phyloP scores from a whole-genome alignment of 2,113 vertebrate species.

The Sciurus niger region DNA sequence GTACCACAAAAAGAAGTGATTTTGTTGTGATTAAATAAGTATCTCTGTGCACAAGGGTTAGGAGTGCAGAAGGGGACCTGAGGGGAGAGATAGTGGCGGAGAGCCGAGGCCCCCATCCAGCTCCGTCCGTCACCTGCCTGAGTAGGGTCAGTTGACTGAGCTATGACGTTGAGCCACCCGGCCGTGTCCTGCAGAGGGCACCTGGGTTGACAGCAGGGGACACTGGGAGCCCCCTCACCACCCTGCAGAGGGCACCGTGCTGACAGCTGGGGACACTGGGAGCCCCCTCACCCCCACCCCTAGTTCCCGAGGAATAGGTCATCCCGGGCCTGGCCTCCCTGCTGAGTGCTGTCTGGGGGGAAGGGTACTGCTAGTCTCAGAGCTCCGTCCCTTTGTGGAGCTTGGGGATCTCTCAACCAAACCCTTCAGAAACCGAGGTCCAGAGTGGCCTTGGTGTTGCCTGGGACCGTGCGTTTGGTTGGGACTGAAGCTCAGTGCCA shows the following conservation, averaged over 20 bases:
- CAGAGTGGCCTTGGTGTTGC: background rate
- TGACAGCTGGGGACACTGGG: fast-evolving
- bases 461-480: background rate
- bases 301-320: background rate
- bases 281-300: background rate
- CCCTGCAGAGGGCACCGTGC: background rate
- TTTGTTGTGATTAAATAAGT: background rate
- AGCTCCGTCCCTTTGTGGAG: background rate
- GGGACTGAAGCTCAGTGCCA: background rate
- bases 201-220: too few species aligned
- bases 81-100: fast-evolving
- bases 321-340: background rate
- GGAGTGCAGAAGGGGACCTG: background rate
- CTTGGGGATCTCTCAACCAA: background rate
- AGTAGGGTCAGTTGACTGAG: background rate
- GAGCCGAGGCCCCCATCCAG: background rate
- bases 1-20: background rate
- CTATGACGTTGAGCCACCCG: background rate
- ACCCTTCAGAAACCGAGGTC: background rate
- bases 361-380: background rate
- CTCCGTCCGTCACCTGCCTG: too few species aligned
- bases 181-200: background rate
- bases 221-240: too few species aligned
- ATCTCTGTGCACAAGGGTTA: background rate
- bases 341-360: background rate